phyloP scores from a whole-genome alignment of 2,797 vertebrate genomes.

The Todus mexicanus region DNA sequence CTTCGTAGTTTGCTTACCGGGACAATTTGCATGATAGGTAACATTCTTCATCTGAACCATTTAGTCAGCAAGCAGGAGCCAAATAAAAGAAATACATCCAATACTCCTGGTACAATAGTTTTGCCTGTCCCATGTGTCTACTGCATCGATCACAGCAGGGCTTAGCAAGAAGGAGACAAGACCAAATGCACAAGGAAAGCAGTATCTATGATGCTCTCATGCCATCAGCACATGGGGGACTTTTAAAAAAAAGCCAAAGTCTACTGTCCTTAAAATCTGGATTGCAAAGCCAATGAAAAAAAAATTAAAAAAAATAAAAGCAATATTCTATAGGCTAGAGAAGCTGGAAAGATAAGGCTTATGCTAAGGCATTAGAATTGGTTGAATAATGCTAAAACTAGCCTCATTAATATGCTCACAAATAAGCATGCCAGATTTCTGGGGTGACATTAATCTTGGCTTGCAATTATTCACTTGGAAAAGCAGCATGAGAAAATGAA shows the following conservation, averaged over 20 bases:
- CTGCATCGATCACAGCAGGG: neutral
- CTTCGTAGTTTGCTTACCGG: neutral
- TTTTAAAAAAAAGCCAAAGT: neutral
- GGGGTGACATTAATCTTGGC: constrained; percentile 36
- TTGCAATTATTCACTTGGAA: constrained; percentile 48
- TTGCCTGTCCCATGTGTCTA: neutral
- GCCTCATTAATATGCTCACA: constrained; percentile 1
- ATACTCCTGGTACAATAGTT: neutral
- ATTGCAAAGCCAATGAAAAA: neutral
- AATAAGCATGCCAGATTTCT: constrained; percentile 40
- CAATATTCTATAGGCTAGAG: neutral
- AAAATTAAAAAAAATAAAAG: neutral
- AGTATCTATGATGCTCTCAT: neutral
- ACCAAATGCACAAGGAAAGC: neutral
- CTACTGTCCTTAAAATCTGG: neutral
- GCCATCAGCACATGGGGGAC: neutral
- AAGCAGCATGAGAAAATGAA: constrained; percentile 45
- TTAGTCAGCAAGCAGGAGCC: neutral
- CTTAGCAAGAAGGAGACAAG: neutral
- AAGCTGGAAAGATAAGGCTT: neutral
- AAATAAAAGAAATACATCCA: neutral
- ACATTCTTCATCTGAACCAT: neutral
- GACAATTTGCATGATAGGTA: neutral
- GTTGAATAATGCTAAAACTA: constrained; percentile 9
- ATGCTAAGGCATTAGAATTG: neutral